Conservation (phyloP, 2,797 vertebrate genomes). For the Pagetopsis macropterus region DNA sequence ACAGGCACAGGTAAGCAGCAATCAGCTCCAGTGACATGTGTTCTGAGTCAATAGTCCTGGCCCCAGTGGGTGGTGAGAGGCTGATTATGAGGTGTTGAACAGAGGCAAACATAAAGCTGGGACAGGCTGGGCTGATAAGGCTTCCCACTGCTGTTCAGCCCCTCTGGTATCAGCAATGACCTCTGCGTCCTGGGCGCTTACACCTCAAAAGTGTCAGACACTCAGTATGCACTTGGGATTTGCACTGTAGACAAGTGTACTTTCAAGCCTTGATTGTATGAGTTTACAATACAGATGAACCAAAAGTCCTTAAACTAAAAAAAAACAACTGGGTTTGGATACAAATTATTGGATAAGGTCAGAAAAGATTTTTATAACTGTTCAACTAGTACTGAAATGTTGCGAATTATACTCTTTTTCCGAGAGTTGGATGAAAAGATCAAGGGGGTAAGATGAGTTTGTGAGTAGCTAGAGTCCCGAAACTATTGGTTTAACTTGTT, state of each 20-base stretch:
- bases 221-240: conserved; percentile 23
- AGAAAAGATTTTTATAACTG: not conserved
- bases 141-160: conserved; percentile 31
- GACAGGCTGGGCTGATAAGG: conserved; percentile 62
- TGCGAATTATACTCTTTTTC: not conserved
- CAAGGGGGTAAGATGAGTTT: not conserved
- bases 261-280: not conserved
- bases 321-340: not conserved
- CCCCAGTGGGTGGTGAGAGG: conserved; percentile 53
- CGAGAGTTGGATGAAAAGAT: not conserved
- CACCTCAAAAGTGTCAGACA: conserved; percentile 25
- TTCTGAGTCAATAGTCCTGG: conserved; percentile 73
- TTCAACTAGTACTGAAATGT: conserved; percentile 4
- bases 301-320: not conserved
- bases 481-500: no score
- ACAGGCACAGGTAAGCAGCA: conserved; percentile 78
- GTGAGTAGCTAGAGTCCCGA: no score
- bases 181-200: conserved; percentile 43
- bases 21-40: conserved; percentile 75
- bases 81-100: conserved; percentile 71
- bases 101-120: conserved; percentile 52
- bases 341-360: not conserved
- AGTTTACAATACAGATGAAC: not conserved
- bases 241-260: not conserved
- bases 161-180: conserved; percentile 59